Base-by-base conservation (phyloP, 2,797 vertebrate genomes). In the Schizothorax lantsangensis region DNA sequence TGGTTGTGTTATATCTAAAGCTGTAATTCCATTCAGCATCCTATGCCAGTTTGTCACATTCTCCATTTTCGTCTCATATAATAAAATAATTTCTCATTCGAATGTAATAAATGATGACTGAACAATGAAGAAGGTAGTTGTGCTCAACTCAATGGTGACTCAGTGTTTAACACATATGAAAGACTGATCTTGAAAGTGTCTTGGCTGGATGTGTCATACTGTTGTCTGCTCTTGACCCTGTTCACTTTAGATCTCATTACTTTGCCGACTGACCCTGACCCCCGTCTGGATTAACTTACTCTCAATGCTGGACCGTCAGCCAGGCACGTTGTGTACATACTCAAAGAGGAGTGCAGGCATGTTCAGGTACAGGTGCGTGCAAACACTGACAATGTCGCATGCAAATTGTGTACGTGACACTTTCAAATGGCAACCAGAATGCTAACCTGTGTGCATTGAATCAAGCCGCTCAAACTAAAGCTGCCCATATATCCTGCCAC, bases 231-330 rank as follows among this genome's bases (percentile, higher is more conserved):
- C 77, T 85, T 72, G 77, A 73, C 77, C 77, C 40, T 38, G 26
- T 47, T 57, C 11, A 62, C 52, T 80, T 73, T 49, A 73, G 68
- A 80, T 85, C 84, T 30, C 38, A 72, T 85, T 85, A 85, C 64
- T 57, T 33, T 59, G 57, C 72, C 33, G 3, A 36, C 49, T 45
- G 68, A 80, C 77, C 40, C 77, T 73, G 26, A 62, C 4, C 21
- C 40, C 66, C 2, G 21, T 80, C 84, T 57, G 38, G 77, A 85
- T 80, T 54, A 71, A 62, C 21, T 49, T 73, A 9, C 40, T 62
- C 26, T 85, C 26, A 80, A 9, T 8, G 26, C 40, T 73, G 30
- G 66, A 57, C 64, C 4, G 5, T 79, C 38, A 57, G 38, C 49
- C 64, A 59, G 62, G 38, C 52, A 80, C 21, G 38, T 79, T 23